These are phyloP conservation scores for Dinothrombium tinctorium DNA, from an alignment of 1,140 invertebrate species.

Conservation along the genomic window DNA sequence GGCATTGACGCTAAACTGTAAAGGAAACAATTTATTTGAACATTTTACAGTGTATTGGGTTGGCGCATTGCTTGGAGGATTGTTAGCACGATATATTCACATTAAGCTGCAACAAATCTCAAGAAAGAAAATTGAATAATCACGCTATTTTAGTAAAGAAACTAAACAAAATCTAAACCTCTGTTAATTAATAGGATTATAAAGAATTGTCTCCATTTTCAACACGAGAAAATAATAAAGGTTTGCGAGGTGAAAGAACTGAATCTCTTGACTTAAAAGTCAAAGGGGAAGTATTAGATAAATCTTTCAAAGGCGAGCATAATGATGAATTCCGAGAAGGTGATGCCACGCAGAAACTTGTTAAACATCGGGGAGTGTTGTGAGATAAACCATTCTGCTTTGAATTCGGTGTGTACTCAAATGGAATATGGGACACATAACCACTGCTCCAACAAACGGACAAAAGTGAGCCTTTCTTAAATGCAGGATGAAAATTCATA, in stretches of 20 bases:
- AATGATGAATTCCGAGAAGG: too few species aligned
- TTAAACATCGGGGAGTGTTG: slow-evolving; percentile 6
- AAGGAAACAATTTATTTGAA: slow-evolving; percentile 48
- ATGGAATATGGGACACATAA: slow-evolving; percentile 7
- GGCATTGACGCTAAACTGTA: slow-evolving; percentile 58
- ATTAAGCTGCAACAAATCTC: too few species aligned
- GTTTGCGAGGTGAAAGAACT: too few species aligned
- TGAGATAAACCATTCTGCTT: not conserved
- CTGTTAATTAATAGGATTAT: too few species aligned
- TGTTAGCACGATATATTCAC: slow-evolving; percentile 14
- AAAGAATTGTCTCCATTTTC: too few species aligned
- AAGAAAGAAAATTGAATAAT: too few species aligned
- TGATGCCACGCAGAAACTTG: slow-evolving; percentile 1
- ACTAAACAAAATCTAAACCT: too few species aligned
- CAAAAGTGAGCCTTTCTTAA: slow-evolving; percentile 38
- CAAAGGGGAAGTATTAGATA: too few species aligned
- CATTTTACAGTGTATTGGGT: slow-evolving; percentile 72
- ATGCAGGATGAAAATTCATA: slow-evolving; percentile 48
- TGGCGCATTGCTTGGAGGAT: slow-evolving; percentile 39
- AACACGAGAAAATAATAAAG: too few species aligned
- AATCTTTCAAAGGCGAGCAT: too few species aligned
- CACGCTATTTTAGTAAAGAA: too few species aligned
- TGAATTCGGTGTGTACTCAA: slow-evolving; percentile 1
- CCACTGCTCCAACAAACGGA: slow-evolving; percentile 30
- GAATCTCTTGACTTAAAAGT: too few species aligned